phyloP scores from a whole-genome alignment of 2,113 vertebrate genomes.

The Toxotes chatareus region DNA sequence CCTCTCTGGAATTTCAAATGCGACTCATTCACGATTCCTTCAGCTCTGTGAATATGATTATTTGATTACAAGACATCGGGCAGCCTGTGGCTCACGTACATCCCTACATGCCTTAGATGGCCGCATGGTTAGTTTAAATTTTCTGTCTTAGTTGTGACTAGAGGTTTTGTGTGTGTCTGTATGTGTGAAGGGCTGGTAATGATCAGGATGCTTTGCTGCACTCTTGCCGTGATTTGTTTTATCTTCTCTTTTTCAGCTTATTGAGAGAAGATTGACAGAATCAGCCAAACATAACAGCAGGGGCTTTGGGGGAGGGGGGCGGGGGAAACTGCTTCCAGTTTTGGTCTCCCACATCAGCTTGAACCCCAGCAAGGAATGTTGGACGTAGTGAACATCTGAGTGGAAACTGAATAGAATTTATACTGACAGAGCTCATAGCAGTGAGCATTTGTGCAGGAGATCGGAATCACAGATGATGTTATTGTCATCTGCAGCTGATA shows the following conservation, averaged over 20 bases:
- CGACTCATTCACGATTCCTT: background rate
- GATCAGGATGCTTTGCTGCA: background rate
- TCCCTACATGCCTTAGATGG: background rate
- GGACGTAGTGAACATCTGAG: constrained; percentile 15
- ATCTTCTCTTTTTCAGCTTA: background rate
- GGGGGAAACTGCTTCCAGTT: constrained; percentile 32
- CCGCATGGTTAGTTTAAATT: background rate
- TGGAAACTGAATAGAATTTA: constrained; percentile 6
- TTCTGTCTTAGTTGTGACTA: background rate
- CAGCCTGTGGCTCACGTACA: constrained; percentile 2
- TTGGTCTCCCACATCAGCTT: constrained; percentile 4
- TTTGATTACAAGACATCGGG: constrained; percentile 42
- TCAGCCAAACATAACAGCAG: constrained; percentile 5
- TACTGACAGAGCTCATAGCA: background rate
- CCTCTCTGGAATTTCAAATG: constrained; percentile 30
- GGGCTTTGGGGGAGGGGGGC: background rate
- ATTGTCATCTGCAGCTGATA: constrained; percentile 41
- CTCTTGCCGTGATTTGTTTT: background rate
- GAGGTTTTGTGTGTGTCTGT: background rate
- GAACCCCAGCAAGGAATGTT: constrained; percentile 35
- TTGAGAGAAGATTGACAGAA: constrained; percentile 14
- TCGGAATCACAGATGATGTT: constrained; percentile 32
- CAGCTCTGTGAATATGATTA: constrained; percentile 25
- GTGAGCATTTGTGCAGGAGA: constrained; percentile 13
- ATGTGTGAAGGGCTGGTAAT: background rate